Evolutionary conservation across 2,113 vertebrate species (phyloP).

Genomic region (Mormyrus iriodes): DNA sequence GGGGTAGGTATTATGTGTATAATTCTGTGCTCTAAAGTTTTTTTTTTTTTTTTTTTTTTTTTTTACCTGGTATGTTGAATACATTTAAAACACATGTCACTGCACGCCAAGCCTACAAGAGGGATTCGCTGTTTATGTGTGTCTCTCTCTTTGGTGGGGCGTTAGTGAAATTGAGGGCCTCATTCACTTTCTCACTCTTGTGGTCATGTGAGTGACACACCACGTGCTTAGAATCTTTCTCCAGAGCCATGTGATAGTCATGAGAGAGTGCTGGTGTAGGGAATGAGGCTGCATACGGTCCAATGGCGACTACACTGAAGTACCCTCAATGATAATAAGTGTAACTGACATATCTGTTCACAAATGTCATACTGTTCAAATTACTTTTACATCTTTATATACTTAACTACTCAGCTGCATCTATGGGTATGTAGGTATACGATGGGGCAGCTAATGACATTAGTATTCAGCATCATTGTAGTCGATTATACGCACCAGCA

Average conservation of each 20-base stretch:
- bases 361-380: not conserved
- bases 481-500: not conserved
- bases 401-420: not conserved
- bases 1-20: not conserved
- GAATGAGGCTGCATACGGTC: not conserved
- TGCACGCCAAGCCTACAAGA: not conserved
- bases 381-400: not conserved
- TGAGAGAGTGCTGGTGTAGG: constrained; percentile 32
- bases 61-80: no score
- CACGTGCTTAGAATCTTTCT: constrained; percentile 20
- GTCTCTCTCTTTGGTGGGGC: no score
- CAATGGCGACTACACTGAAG: not conserved
- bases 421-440: not conserved
- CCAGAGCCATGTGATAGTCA: constrained; percentile 42
- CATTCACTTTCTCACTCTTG: not conserved
- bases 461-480: not conserved
- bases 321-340: not conserved
- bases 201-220: constrained; percentile 33
- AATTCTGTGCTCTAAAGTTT: not conserved
- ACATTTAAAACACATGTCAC: not conserved
- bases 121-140: no score
- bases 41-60: not conserved
- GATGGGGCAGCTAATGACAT: not conserved
- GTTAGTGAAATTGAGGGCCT: not conserved
- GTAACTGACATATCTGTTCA: not conserved